These are phyloP conservation scores for Callorhinus ursinus DNA, from an alignment of 2,113 vertebrate genomes.

Conservation along the genomic window DNA sequence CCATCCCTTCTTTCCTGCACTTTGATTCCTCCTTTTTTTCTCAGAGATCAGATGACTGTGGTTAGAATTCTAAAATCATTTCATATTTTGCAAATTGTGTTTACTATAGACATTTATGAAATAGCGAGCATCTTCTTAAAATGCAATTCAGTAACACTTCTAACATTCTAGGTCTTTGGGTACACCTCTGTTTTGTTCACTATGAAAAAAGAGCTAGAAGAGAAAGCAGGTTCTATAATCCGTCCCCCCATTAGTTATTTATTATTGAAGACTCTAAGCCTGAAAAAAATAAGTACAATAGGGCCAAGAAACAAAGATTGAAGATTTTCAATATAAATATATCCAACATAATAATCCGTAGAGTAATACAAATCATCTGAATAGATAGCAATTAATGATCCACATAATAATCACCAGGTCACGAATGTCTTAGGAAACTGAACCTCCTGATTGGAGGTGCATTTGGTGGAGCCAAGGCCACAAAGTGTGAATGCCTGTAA, in stretches of 20 bases:
- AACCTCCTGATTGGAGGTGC: background rate
- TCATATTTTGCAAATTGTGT: constrained; percentile 37
- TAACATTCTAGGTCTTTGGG: background rate
- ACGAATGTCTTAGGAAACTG: background rate
- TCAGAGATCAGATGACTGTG: constrained; percentile 28
- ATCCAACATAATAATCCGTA: background rate
- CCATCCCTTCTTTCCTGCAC: background rate
- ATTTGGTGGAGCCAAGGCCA: background rate
- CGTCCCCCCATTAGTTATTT: background rate
- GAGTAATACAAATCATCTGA: background rate
- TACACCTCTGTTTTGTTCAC: background rate
- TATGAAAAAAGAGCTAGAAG: background rate
- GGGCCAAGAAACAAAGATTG: background rate
- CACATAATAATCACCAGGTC: background rate
- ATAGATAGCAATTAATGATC: background rate
- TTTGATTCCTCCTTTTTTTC: constrained; percentile 51
- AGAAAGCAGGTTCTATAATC: background rate
- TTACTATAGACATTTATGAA: constrained; percentile 61
- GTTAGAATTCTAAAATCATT: constrained; percentile 67
- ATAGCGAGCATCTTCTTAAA: constrained; percentile 57
- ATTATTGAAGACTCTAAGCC: background rate
- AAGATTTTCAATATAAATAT: background rate
- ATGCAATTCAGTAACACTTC: background rate
- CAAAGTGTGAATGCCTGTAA: background rate
- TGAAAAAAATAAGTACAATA: background rate